Evolutionary conservation across 2,888 invertebrate genomes (phyloP).

Genomic region (Reticulitermes lucifugus): DNA sequence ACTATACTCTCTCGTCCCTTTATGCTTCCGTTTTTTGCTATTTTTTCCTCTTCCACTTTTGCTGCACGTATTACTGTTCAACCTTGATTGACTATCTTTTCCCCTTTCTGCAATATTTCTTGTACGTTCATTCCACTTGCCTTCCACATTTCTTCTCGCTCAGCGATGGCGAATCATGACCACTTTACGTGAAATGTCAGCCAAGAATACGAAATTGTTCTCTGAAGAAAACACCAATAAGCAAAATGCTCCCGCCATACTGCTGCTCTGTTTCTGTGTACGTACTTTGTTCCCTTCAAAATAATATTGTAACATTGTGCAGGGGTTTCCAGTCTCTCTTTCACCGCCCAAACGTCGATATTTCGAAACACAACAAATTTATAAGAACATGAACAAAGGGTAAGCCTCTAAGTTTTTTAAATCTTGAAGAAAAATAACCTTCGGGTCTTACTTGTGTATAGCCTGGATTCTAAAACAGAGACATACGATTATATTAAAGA

Average conservation of each 20-base stretch:
- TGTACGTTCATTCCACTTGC: slow-evolving; percentile 1
- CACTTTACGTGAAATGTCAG: slow-evolving; percentile 13
- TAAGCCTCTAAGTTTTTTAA: no score
- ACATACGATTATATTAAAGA: no score
- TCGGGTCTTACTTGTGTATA: no score
- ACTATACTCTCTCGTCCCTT: neutral
- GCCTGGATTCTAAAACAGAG: no score
- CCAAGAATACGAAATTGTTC: slow-evolving; percentile 13
- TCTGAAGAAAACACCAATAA: slow-evolving; percentile 16
- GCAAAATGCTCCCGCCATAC: slow-evolving; percentile 4
- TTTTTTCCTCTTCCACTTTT: neutral
- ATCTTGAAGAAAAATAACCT: no score
- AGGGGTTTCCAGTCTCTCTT: neutral
- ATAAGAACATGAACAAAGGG: no score
- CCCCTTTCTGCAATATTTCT: neutral
- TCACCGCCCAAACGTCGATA: neutral
- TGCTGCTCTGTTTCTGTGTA: neutral
- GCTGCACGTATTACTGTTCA: slow-evolving; percentile 1
- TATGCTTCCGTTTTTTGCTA: slow-evolving; percentile 15
- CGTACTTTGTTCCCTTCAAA: neutral
- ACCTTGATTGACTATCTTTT: slow-evolving; percentile 19
- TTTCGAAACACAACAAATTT: no score
- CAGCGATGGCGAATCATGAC: slow-evolving; percentile 10
- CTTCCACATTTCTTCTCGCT: slow-evolving; percentile 9
- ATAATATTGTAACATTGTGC: neutral